A percentile compares a stretch with the other conserved stretches of the same genome.
phyloP scores from a whole-genome alignment of 2,113 vertebrate genomes.

The Steatornis caripensis region DNA sequence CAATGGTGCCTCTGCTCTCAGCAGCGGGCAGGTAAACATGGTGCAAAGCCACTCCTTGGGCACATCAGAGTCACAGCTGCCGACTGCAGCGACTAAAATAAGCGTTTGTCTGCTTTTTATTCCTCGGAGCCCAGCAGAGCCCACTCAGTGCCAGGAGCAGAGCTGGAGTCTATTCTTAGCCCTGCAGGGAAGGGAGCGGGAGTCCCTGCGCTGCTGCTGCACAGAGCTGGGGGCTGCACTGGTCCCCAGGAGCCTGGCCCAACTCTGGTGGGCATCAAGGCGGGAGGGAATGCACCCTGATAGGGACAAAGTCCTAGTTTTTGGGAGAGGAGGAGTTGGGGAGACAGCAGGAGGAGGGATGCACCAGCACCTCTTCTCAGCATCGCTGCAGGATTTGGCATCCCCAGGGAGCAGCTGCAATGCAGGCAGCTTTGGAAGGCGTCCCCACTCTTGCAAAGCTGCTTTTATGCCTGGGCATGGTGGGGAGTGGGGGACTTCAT shows the following conservation, averaged over 20 bases:
- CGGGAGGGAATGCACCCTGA: accelerated
- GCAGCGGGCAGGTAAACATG: not conserved
- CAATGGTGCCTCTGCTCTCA: not conserved
- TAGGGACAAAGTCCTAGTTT: not conserved
- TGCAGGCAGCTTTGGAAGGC: not conserved
- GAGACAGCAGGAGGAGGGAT: not conserved
- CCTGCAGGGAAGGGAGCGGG: constrained; percentile 34
- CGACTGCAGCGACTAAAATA: constrained; percentile 59
- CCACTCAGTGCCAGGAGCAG: constrained; percentile 43
- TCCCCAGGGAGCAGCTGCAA: not conserved
- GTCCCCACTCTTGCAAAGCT: not conserved
- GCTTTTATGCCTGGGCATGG: not conserved
- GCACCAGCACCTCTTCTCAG: not conserved
- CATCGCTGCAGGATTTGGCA: not conserved
- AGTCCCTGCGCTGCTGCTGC: not conserved
- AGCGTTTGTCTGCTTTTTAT: constrained; percentile 57
- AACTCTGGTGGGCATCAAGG: accelerated
- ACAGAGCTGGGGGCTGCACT: not conserved
- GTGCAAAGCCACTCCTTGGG: not conserved
- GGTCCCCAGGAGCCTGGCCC: not conserved
- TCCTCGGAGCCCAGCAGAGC: constrained; percentile 49
- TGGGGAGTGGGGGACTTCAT: not conserved
- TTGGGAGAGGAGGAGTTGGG: not conserved
- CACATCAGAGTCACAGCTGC: constrained; percentile 51
- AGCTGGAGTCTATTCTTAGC: constrained; percentile 63